These are phyloP conservation scores for Trachymyrmex septentrionalis DNA, from an alignment of 1,140 invertebrate species.

Conservation along the genomic window DNA sequence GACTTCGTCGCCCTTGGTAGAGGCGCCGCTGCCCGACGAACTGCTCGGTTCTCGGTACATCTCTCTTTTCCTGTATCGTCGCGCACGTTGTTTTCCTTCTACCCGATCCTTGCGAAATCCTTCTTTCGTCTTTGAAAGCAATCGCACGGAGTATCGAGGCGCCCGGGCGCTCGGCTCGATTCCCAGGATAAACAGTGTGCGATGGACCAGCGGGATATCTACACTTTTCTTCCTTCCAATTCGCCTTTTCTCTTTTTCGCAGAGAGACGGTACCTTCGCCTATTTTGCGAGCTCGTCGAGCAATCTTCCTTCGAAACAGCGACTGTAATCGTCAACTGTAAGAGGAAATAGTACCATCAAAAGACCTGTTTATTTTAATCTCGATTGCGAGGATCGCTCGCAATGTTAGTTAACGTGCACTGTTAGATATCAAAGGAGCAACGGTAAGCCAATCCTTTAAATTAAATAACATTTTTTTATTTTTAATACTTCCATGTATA, in stretches of 20 bases:
- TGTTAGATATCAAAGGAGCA: too few relatives aligned
- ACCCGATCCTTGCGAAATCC: conserved; percentile 48
- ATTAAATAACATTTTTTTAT: too few relatives aligned
- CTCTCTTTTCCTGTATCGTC: conserved; percentile 51
- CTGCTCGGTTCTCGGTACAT: conserved; percentile 82
- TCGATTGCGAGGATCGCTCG: conserved; percentile 6
- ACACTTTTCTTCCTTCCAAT: conserved; percentile 41
- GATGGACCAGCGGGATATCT: conserved; percentile 38
- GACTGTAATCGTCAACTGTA: conserved; percentile 34
- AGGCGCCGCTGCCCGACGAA: conserved; percentile 73
- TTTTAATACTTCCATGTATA: too few relatives aligned
- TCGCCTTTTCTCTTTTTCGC: conserved; percentile 38
- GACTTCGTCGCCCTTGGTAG: conserved; percentile 84
- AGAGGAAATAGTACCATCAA: conserved; percentile 23
- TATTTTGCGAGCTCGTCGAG: conserved; percentile 46
- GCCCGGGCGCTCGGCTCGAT: conserved; percentile 54
- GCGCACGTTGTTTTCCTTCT: conserved; percentile 52
- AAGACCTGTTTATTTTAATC: conserved; percentile 30
- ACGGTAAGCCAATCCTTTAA: too few relatives aligned
- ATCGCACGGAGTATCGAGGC: conserved; percentile 55
- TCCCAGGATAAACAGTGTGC: conserved; percentile 55
- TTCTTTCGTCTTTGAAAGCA: conserved; percentile 46
- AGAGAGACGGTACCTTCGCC: conserved; percentile 2
- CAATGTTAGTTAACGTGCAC: too few relatives aligned
- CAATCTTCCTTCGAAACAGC: conserved; percentile 11